Evolutionary conservation across 2,888 invertebrate species (phyloP).

Genomic region (Amphipoea lucens): DNA sequence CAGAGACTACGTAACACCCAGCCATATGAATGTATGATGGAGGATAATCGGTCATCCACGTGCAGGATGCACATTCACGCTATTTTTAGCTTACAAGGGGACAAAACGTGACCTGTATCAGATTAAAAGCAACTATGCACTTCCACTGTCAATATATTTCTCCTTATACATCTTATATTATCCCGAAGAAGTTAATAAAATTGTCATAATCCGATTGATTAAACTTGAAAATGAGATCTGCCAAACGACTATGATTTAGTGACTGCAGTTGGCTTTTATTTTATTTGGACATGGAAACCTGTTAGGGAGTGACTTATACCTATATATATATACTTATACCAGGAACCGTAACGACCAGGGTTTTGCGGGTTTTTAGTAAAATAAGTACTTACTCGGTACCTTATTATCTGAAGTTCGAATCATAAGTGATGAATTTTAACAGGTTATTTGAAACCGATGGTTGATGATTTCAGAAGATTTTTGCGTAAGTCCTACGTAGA

Average conservation of each 20-base stretch:
- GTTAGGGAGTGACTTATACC: too few relatives aligned
- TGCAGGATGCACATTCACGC: slow-evolving; percentile 56
- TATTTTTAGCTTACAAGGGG: slow-evolving; percentile 43
- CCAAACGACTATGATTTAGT: neutral
- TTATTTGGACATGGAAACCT: neutral
- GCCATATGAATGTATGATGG: slow-evolving; percentile 26
- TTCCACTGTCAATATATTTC: slow-evolving; percentile 1
- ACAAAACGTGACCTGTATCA: slow-evolving; percentile 24
- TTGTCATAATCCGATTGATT: neutral
- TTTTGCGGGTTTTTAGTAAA: neutral
- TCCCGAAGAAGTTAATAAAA: neutral
- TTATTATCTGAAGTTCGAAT: neutral
- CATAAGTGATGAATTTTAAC: neutral
- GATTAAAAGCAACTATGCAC: slow-evolving; percentile 33
- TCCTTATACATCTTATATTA: too few relatives aligned
- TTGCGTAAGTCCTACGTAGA: neutral
- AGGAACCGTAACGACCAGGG: neutral
- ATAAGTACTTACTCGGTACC: neutral
- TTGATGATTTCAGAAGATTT: neutral
- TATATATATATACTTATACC: too few relatives aligned
- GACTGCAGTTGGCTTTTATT: neutral
- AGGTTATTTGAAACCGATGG: neutral
- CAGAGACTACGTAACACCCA: slow-evolving; percentile 40
- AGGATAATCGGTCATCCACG: slow-evolving; percentile 46
- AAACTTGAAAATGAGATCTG: neutral